Percentiles rank a stretch among this genome's conserved stretches.
phyloP scores from a whole-genome alignment of 2,888 invertebrate species.

The Auanema freiburgensis region DNA sequence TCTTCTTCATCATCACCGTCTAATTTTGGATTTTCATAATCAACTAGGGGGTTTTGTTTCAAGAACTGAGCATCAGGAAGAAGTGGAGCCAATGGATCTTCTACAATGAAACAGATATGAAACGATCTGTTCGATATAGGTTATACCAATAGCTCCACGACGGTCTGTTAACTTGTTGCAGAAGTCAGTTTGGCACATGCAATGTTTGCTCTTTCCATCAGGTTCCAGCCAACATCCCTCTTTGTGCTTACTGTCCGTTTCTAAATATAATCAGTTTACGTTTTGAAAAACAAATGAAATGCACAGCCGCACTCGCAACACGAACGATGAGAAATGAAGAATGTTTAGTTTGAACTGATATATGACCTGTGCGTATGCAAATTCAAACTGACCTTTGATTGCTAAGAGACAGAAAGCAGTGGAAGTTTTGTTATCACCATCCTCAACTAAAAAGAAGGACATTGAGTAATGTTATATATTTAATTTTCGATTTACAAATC shows the following conservation, averaged over 20 bases:
- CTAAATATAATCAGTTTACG: neutral
- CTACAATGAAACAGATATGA: slow-evolving; percentile 15
- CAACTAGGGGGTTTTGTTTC: slow-evolving; percentile 54
- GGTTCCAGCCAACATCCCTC: slow-evolving; percentile 57
- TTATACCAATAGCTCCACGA: slow-evolving; percentile 13
- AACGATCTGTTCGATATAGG: too few relatives aligned
- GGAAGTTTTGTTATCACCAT: slow-evolving; percentile 47
- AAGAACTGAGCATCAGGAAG: slow-evolving; percentile 48
- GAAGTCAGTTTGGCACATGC: slow-evolving; percentile 54
- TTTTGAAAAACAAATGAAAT: neutral
- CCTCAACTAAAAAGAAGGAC: slow-evolving; percentile 44
- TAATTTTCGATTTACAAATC: slow-evolving; percentile 43
- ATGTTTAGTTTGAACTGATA: neutral
- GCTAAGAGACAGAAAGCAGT: slow-evolving; percentile 54
- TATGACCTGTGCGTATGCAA: too few relatives aligned
- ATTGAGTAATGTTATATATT: too few relatives aligned
- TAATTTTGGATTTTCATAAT: slow-evolving; percentile 47
- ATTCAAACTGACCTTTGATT: slow-evolving; percentile 26
- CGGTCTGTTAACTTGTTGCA: slow-evolving; percentile 52
- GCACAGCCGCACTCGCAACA: neutral
- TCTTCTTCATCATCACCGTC: slow-evolving; percentile 29
- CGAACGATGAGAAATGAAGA: neutral
- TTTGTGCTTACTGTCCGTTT: slow-evolving; percentile 33
- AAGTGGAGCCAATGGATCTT: slow-evolving; percentile 46
- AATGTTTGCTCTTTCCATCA: slow-evolving; percentile 55